These are phyloP conservation scores for Apogon hyalosoma DNA, from an alignment of 2,797 vertebrate species.

Conservation along the genomic window DNA sequence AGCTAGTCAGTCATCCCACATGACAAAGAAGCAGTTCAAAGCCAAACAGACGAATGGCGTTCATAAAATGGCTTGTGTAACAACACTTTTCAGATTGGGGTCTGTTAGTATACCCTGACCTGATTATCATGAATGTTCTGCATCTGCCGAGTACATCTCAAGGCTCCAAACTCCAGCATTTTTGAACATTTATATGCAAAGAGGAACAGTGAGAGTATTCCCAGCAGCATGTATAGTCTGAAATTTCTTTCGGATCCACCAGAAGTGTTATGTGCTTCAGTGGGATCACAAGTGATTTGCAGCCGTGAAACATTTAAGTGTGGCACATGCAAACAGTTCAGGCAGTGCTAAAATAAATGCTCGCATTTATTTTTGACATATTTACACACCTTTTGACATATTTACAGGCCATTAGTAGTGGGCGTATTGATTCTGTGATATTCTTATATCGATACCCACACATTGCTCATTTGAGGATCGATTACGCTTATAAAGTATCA, in stretches of 20 bases:
- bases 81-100: slow-evolving; percentile 58
- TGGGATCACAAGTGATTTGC: slow-evolving; percentile 66
- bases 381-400: no score
- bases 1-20: slow-evolving; percentile 48
- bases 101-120: slow-evolving; percentile 36
- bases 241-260: slow-evolving; percentile 57
- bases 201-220: slow-evolving; percentile 44
- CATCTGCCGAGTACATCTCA: slow-evolving; percentile 40
- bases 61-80: slow-evolving; percentile 43
- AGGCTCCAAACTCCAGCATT: slow-evolving; percentile 32
- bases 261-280: slow-evolving; percentile 52
- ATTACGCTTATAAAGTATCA: no score
- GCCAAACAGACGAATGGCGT: slow-evolving; percentile 30
- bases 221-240: slow-evolving; percentile 51
- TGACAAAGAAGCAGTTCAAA: slow-evolving; percentile 56
- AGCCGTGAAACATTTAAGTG: slow-evolving; percentile 54
- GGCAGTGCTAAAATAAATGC: slow-evolving; percentile 55
- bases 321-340: slow-evolving; percentile 31
- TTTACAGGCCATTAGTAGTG: no score
- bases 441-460: no score
- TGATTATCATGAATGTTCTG: slow-evolving; percentile 51
- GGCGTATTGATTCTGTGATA: no score
- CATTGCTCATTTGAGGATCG: no score
- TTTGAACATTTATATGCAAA: slow-evolving; percentile 51
- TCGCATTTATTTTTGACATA: slow-evolving; percentile 33